Conservation (phyloP, 2,888 invertebrate genomes). For the Andrena hattorfiana region DNA sequence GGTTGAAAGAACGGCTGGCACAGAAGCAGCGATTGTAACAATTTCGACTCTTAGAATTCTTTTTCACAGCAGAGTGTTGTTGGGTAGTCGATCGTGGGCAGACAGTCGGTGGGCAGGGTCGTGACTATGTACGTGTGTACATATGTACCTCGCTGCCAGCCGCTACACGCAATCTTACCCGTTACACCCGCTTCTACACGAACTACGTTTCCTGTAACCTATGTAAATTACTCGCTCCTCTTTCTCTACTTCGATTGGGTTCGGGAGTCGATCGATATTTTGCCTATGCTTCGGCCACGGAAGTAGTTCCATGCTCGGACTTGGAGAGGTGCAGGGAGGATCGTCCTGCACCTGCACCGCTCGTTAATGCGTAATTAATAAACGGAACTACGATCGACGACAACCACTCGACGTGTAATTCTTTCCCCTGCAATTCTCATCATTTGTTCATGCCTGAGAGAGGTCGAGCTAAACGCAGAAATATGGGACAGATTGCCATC, state of each 20-base stretch:
- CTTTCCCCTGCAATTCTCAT: too few relatives aligned
- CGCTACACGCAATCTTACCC: conserved; percentile 18
- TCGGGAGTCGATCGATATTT: neutral
- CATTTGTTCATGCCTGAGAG: too few relatives aligned
- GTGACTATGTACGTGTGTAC: neutral
- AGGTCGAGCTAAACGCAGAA: neutral
- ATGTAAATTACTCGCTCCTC: conserved; percentile 2
- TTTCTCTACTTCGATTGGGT: neutral
- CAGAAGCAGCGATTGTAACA: neutral
- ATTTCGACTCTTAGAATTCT: neutral
- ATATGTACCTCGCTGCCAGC: neutral
- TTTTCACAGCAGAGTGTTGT: neutral
- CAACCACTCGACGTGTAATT: neutral
- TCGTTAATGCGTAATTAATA: neutral
- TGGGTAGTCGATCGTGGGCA: neutral
- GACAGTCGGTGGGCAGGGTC: neutral
- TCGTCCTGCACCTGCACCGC: too few relatives aligned
- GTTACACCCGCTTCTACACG: conserved; percentile 8
- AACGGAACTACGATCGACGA: neutral
- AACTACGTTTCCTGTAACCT: conserved; percentile 10
- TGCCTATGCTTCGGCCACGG: neutral
- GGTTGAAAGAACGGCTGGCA: neutral
- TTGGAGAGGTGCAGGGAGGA: too few relatives aligned
- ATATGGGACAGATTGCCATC: conserved; percentile 15
- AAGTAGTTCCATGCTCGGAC: neutral